phyloP scores from a whole-genome alignment of 2,797 vertebrate genomes.

The Hoplostethus mediterraneus region DNA sequence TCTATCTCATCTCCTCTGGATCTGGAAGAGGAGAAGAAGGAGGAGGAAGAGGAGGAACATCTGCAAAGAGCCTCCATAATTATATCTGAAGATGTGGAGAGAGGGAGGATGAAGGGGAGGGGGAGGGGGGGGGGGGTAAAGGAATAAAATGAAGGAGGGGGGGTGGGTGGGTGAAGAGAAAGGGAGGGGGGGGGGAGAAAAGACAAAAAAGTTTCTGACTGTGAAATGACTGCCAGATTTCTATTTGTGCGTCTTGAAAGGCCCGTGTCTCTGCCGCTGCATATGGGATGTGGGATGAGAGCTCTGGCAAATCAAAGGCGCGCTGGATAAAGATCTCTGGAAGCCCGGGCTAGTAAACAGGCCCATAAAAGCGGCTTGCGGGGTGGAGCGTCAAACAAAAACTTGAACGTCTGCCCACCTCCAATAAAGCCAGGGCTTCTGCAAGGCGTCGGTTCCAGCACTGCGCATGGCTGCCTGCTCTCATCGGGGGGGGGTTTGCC shows the following conservation, averaged over 20 bases:
- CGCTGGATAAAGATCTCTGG: slow-evolving; percentile 85
- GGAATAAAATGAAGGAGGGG: slow-evolving; percentile 65
- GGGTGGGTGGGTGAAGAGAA: slow-evolving; percentile 42
- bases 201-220: slow-evolving; percentile 71
- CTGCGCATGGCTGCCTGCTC: slow-evolving; percentile 25
- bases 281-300: slow-evolving; percentile 86
- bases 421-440: slow-evolving; percentile 81
- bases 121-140: slow-evolving; percentile 42
- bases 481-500: slow-evolving; percentile 34
- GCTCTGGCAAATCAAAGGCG: slow-evolving; percentile 85
- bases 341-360: slow-evolving; percentile 86
- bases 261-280: slow-evolving; percentile 79
- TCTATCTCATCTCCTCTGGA: slow-evolving; percentile 51
- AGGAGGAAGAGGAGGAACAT: slow-evolving; percentile 70
- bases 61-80: slow-evolving; percentile 79
- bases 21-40: slow-evolving; percentile 47
- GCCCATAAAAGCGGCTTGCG: slow-evolving; percentile 82
- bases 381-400: slow-evolving; percentile 83
- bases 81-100: slow-evolving; percentile 80
- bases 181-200: slow-evolving; percentile 23
- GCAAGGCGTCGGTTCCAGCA: slow-evolving; percentile 70
- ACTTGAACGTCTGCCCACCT: slow-evolving; percentile 84
- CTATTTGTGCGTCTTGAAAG: slow-evolving; percentile 83
- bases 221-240: slow-evolving; percentile 86
- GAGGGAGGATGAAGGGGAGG: slow-evolving; percentile 14